Base-by-base conservation (phyloP, 2,113 vertebrate species). In the Aspidoscelis tigris region DNA sequence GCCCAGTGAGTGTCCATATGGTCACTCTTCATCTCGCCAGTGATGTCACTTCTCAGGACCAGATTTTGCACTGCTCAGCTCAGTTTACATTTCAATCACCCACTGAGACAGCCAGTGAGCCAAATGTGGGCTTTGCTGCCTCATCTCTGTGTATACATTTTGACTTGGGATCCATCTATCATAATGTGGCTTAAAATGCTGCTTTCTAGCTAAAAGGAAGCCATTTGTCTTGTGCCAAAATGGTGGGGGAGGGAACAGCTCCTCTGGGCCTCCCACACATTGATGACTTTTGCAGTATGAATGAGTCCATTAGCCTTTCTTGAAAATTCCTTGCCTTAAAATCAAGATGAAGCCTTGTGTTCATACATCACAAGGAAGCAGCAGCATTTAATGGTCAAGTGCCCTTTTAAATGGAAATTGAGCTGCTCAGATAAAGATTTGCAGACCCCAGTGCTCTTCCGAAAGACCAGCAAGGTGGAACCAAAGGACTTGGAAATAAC, bases 201-300 rank as follows among this genome's bases (percentile, higher is more conserved):
- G 74, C 58, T 78, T 69, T 2, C 81, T 86, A 80, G 75, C 83
- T 26, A 73, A 89, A 84, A 92, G 91, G 94, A 92, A 92, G 89
- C 93, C 76, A 86, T 92, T 91, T 91, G 86, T 94, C 93, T 94
- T 87, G 55, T 88, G 88, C 22, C 0, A 86, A 90, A 88, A 89
- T 88, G 82, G 12, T 41, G 12, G 4, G 16, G 14, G 5, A 10
- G 21, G 33, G 22, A 8, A 43, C 7, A 26, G 39, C 65, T 33
- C 26, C 69, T 47, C 61, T 84, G 80, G 47, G 86, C 91, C 80
- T 81, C 71, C 76, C 85, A 89, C 76, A 5, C 24, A 2, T 88
- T 85, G 81, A 47, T 74, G 86, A 10, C 86, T 73, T 0, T 7
- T 4, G 75, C 3, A 1, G 83, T 81, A 80, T 84, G 69, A 84